Percentiles rank a stretch among this genome's conserved stretches.
phyloP scores from a whole-genome alignment of 1,140 invertebrate species.

The Lepidurus couesii region DNA sequence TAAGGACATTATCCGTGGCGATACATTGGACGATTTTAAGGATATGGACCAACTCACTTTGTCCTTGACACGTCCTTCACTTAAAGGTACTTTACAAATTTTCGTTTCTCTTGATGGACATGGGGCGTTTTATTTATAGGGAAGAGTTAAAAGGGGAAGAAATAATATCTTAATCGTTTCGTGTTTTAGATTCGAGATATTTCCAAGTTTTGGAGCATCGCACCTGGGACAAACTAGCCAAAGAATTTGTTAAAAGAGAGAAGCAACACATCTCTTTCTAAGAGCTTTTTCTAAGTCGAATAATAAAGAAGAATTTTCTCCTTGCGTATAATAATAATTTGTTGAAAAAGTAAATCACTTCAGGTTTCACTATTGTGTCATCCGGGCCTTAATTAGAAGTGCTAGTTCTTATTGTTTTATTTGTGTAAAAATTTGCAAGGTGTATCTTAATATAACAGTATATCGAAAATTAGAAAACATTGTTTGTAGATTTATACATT shows the following conservation, averaged over 20 bases:
- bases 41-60: constrained; percentile 69
- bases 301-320: too few species aligned
- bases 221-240: constrained; percentile 81
- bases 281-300: background rate
- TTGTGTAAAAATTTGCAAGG: too few species aligned
- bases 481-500: too few species aligned
- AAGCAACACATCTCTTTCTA: constrained; percentile 41
- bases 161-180: constrained; percentile 36
- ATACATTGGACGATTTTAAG: constrained; percentile 51
- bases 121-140: background rate
- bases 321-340: too few species aligned
- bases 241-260: constrained; percentile 81
- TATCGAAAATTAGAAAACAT: too few species aligned
- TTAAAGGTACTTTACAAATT: constrained; percentile 56
- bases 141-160: too few species aligned
- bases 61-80: constrained; percentile 69
- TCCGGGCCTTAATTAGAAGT: too few species aligned
- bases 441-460: too few species aligned
- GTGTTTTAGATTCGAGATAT: constrained; percentile 63
- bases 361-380: too few species aligned
- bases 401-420: too few species aligned
- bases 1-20: constrained; percentile 58
- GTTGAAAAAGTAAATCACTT: too few species aligned
- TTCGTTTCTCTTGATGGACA: constrained; percentile 20
- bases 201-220: constrained; percentile 72